A percentile compares a stretch with the other conserved stretches of the same genome.
Conservation (phyloP, 2,797 vertebrate genomes). For the Phylloscopus collybita region DNA sequence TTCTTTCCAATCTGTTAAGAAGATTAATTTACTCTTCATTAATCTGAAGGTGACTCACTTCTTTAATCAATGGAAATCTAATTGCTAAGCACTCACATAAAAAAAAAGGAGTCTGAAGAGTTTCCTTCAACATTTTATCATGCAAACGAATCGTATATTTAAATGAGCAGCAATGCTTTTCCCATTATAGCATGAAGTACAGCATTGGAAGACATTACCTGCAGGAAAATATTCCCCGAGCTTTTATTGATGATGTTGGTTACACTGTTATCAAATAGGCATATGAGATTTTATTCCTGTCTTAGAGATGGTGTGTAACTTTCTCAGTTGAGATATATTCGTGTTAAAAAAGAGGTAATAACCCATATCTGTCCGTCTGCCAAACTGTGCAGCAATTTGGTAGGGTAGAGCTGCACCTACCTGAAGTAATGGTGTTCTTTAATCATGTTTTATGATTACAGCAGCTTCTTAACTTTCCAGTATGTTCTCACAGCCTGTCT, state of each 20-base stretch:
- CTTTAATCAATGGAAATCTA: background rate
- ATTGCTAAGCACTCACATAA: background rate
- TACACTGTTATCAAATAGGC: background rate
- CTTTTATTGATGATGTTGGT: background rate
- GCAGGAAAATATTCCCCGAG: background rate
- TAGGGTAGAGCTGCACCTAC: background rate
- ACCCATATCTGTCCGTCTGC: background rate
- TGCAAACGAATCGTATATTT: background rate
- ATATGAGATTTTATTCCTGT: background rate
- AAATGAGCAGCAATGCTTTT: background rate
- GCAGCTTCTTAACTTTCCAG: background rate
- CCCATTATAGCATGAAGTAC: background rate
- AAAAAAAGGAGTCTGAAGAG: background rate
- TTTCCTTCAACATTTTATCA: background rate
- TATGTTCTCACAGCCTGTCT: background rate
- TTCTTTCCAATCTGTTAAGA: background rate
- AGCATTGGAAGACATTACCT: background rate
- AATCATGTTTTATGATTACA: background rate
- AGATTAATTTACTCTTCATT: background rate
- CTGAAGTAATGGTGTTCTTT: background rate
- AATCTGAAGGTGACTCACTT: background rate
- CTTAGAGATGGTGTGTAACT: background rate
- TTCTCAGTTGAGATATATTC: background rate
- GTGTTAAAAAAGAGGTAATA: background rate
- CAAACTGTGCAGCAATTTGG: background rate